Evolutionary conservation across 2,113 vertebrate genomes (phyloP).

Genomic region (Mormyrus lacerda): DNA sequence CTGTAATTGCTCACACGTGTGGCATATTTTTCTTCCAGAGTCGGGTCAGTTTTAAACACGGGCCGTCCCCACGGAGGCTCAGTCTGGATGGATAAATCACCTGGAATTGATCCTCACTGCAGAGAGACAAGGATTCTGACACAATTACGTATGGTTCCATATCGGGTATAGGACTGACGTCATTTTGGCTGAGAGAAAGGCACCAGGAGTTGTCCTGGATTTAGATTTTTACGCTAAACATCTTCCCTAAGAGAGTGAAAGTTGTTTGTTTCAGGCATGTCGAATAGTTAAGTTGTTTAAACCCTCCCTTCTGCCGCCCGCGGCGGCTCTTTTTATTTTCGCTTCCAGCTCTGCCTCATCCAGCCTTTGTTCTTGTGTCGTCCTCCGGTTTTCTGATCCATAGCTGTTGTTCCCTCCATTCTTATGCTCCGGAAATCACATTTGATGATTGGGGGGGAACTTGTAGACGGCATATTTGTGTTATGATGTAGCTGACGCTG

Average conservation of each 20-base stretch:
- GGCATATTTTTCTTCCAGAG: constrained; percentile 22
- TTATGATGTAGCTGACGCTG: not conserved
- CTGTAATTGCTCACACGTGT: constrained; percentile 37
- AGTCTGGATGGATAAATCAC: not conserved
- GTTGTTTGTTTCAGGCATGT: not conserved
- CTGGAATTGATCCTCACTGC: not conserved
- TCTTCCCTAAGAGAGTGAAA: not conserved
- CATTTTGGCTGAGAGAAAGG: not conserved
- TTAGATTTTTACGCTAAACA: not conserved
- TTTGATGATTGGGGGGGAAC: not conserved
- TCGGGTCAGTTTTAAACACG: constrained; percentile 15
- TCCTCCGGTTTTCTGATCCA: not conserved
- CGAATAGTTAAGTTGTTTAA: not conserved
- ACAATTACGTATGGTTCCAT: not conserved
- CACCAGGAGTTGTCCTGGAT: not conserved
- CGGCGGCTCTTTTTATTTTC: not conserved
- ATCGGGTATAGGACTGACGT: not conserved
- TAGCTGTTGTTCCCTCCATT: not conserved
- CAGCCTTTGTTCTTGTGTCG: not conserved
- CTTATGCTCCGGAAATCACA: not conserved
- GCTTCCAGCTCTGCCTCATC: not conserved
- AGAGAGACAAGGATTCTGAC: not conserved
- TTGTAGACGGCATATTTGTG: not conserved
- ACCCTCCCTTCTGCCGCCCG: not conserved
- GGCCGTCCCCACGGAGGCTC: constrained; percentile 5